Evolutionary conservation across 2,888 invertebrate genomes (phyloP).

Genomic region (Leptinotarsa haldemani): DNA sequence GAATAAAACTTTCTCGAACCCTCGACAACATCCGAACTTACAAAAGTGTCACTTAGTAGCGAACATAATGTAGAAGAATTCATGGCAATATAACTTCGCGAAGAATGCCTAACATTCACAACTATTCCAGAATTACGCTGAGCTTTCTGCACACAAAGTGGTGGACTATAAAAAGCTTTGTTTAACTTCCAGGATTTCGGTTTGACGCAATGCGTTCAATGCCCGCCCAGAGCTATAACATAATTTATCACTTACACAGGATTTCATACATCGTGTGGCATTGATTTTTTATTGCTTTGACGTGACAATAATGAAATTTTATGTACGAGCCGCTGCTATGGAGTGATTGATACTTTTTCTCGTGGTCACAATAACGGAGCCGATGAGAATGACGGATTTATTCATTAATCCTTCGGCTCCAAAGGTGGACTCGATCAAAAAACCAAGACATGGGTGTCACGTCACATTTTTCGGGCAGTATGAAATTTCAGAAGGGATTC

Average conservation of each 20-base stretch:
- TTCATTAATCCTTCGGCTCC: conserved; percentile 5
- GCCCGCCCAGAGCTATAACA: conserved; percentile 33
- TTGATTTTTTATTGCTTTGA: conserved; percentile 39
- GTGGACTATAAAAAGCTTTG: conserved; percentile 32
- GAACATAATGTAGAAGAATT: conserved; percentile 22
- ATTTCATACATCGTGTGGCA: conserved; percentile 28
- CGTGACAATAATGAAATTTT: conserved; percentile 39
- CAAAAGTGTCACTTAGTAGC: conserved; percentile 30
- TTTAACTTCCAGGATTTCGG: conserved; percentile 31
- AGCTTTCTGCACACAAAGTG: conserved; percentile 28
- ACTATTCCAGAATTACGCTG: conserved; percentile 25
- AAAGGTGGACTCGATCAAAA: background rate
- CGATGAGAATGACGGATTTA: conserved; percentile 1
- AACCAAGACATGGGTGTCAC: background rate
- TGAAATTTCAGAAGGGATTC: background rate
- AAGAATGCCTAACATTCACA: conserved; percentile 22
- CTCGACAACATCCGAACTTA: conserved; percentile 12
- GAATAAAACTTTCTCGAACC: conserved; percentile 10
- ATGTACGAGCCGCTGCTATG: conserved; percentile 23
- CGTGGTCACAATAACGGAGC: conserved; percentile 7
- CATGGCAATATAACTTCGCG: conserved; percentile 23
- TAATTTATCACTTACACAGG: conserved; percentile 41
- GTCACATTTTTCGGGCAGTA: background rate
- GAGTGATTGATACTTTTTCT: conserved; percentile 36
- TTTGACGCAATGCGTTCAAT: conserved; percentile 37